Evolutionary conservation across 2,888 invertebrate species (phyloP), one percentile per base, ranked within the genome.

Genomic region (Aleiodes testaceus): DNA sequence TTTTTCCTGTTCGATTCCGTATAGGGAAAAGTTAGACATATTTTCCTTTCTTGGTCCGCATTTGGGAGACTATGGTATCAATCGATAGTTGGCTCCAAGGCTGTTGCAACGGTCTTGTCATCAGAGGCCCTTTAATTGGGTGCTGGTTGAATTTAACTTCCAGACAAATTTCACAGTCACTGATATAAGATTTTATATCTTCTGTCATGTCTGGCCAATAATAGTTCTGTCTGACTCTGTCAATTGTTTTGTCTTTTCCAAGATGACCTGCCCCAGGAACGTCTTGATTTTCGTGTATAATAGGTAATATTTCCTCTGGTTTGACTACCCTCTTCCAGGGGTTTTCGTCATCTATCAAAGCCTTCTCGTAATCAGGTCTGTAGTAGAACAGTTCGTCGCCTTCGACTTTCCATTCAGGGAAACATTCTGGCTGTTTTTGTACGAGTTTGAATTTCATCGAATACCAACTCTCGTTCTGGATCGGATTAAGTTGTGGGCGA

Each of bases 151-250:
- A 64, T 65, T 75, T 73, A 3, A 72, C 68, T 14, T 22, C 55
- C 2, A 69, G 12, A 16, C 75, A 75, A 11, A 42, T 72, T 12
- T 75, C 36, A 7, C 36, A 36, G 9, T 36, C 36, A 9, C 11
- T 36, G 36, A 36, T 9, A 36, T 36, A 36, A 65, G 55, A 44
- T 45, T 74, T 74, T 7, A 75, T 45, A 49, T 74, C 75, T 11
- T 61, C 45, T 0, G 72, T 47, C 72, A 74, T 74, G 16, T 69
- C 74, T 1, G 66, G 69, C 72, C 72, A 72, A 55, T 69, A 72
- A 55, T 66, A 66, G 12, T 64, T 75, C 49, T 74, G 73, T n/a
- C 70, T 36, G 11, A 75, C 69, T n/a, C 72, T 47, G 30, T 75
- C 73, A 2, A 59, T 22, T 0, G 73, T 75, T 42, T 75, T 73